phyloP scores from a whole-genome alignment of 2,797 vertebrate species.

The Chrysocyon brachyurus region DNA sequence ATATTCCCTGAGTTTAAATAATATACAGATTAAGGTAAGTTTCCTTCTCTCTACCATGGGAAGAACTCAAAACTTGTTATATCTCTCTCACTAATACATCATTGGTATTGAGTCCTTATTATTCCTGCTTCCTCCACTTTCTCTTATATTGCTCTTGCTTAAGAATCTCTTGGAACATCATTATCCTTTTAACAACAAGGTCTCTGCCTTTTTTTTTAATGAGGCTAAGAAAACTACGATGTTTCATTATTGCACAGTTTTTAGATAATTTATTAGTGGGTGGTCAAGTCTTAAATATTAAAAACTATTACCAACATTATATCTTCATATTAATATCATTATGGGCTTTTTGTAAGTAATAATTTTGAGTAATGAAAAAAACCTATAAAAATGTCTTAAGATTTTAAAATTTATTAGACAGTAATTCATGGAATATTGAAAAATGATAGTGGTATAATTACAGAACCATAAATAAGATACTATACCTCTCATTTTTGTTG shows the following conservation, averaged over 20 bases:
- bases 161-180: background rate
- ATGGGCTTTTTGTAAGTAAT: background rate
- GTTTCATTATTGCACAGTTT: background rate
- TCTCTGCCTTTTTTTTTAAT: background rate
- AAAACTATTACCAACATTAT: background rate
- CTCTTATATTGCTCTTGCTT: background rate
- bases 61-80: background rate
- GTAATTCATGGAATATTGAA: background rate
- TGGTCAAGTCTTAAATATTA: background rate
- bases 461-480: background rate
- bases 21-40: background rate
- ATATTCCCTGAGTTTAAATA: background rate
- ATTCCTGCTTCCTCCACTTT: background rate
- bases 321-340: background rate
- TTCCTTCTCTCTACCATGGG: background rate
- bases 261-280: background rate
- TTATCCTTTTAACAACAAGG: background rate
- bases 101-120: background rate
- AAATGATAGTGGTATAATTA: background rate
- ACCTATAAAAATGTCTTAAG: background rate
- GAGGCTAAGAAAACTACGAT: background rate
- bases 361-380: background rate
- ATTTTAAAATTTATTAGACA: background rate
- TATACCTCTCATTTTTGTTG: background rate
- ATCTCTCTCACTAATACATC: background rate